Evolutionary conservation across 2,888 invertebrate genomes (phyloP), one percentile per base, ranked within the genome.

Genomic region (Chelonus formosanus): DNA sequence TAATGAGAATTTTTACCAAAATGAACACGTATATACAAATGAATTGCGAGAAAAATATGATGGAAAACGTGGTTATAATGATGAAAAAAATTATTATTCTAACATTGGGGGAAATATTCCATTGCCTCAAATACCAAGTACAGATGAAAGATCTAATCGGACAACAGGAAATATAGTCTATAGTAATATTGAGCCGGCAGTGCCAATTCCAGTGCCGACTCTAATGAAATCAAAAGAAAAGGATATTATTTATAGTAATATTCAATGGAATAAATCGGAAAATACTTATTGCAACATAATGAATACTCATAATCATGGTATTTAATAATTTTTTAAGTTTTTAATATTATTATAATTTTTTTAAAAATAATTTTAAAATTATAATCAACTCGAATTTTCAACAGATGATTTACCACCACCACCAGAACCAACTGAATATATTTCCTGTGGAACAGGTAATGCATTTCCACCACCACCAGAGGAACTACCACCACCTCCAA

Each of bases 401-500:
- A 20, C 20, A 82, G 89, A 89, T 75, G 88, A 89, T 75, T 83
- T 90, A 70, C 91, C 91, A 3, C 87, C 88, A 5, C 86, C 88
- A 4, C 86, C 88, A 10, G 86, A 85, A 69, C 85, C 87, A 43
- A 80, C 83, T 7, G 86, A 85, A 67, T 84, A 83, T 32, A 79
- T 83, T 68, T 77, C 82, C 20, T 82, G 82, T 54, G 74, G 79
- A 40, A 75, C 82, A 3, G 77, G 83, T 45, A 82, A 78, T 67
- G 79, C 83, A 36, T 84, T 84, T 69, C 85, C 85, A 44, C 85
- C 86, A 4, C 85, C 86, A 10, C 84, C 88, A 60, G 92, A 93
- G 71, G 92, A 92, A 75, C 86, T 91, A 70, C 88, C 91, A 65
- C 93, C 93, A 31, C 95, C 95, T 4, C 94, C 95, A 5, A 94